Percentiles rank a stretch among this genome's conserved stretches.
phyloP scores from a whole-genome alignment of 2,797 vertebrate species.

The Spea hammondii region DNA sequence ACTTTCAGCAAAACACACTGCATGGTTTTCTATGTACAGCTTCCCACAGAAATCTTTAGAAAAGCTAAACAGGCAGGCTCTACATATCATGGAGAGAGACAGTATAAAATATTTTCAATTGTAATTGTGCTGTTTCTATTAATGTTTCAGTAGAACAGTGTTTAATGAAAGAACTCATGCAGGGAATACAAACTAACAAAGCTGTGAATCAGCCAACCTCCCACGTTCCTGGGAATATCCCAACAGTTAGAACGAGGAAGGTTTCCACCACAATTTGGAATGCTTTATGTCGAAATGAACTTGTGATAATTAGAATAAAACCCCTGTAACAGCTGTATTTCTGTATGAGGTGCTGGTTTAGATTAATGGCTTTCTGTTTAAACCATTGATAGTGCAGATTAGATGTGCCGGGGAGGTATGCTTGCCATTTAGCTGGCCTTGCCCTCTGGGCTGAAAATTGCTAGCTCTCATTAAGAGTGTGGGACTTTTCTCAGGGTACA shows the following conservation, averaged over 20 bases:
- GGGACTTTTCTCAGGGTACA: too few relatives aligned
- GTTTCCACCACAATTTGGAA: slow-evolving; percentile 19
- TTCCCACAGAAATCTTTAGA: slow-evolving; percentile 61
- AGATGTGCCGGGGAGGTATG: too few relatives aligned
- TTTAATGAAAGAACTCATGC: slow-evolving; percentile 70
- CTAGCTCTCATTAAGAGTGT: too few relatives aligned
- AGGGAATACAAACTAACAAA: slow-evolving; percentile 64
- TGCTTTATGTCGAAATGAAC: background rate
- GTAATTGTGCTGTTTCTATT: slow-evolving; percentile 71
- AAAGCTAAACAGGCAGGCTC: slow-evolving; percentile 56
- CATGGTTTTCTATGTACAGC: background rate
- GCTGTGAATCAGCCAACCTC: slow-evolving; percentile 64
- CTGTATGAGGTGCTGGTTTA: too few relatives aligned
- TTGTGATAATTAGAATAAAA: background rate
- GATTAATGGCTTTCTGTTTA: too few relatives aligned
- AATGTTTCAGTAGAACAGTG: slow-evolving; percentile 72
- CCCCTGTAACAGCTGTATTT: background rate
- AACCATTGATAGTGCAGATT: too few relatives aligned
- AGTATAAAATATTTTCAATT: slow-evolving; percentile 73
- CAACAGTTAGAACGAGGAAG: slow-evolving; percentile 58
- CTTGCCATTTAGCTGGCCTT: too few relatives aligned
- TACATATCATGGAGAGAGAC: slow-evolving; percentile 59
- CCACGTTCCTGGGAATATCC: slow-evolving; percentile 68
- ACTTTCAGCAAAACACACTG: background rate
- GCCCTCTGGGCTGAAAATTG: too few relatives aligned